Evolutionary conservation across 1,140 invertebrate genomes (phyloP).

Genomic region (Panulirus ornatus): DNA sequence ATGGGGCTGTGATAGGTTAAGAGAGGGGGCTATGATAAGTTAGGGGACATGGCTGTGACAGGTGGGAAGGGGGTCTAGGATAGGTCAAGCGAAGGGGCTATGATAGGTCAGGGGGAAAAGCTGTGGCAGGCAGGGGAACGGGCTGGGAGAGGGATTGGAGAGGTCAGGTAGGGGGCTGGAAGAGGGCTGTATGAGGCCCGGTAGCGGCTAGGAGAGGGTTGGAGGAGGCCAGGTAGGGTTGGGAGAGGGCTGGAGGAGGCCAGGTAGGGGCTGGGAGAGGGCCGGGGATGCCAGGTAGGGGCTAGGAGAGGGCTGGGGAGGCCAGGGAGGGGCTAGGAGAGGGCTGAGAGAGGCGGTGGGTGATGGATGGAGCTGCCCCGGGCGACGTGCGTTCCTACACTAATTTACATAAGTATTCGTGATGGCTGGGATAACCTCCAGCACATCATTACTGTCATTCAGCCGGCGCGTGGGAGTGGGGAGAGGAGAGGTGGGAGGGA

Average conservation of each 20-base stretch:
- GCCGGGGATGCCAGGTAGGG: not conserved
- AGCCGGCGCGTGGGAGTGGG: not conserved
- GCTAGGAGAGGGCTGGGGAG: not conserved
- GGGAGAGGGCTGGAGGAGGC: not conserved
- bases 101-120: no score
- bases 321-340: not conserved
- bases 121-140: not conserved
- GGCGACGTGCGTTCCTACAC: not conserved
- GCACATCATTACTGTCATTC: constrained; percentile 47
- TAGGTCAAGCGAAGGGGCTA: no score
- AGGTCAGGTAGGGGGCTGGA: not conserved
- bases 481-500: not conserved
- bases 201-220: not conserved
- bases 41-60: no score
- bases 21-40: no score
- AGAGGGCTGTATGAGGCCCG: not conserved
- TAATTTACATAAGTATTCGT: constrained; percentile 54
- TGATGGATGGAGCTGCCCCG: not conserved
- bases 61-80: no score
- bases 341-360: not conserved
- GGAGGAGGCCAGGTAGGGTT: not conserved
- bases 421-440: not conserved
- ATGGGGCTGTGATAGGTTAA: no score
- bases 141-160: not conserved
- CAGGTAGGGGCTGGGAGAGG: not conserved